These are phyloP conservation scores for Protomyctophum bolini DNA, from an alignment of 2,113 vertebrate genomes.

Conservation along the genomic window DNA sequence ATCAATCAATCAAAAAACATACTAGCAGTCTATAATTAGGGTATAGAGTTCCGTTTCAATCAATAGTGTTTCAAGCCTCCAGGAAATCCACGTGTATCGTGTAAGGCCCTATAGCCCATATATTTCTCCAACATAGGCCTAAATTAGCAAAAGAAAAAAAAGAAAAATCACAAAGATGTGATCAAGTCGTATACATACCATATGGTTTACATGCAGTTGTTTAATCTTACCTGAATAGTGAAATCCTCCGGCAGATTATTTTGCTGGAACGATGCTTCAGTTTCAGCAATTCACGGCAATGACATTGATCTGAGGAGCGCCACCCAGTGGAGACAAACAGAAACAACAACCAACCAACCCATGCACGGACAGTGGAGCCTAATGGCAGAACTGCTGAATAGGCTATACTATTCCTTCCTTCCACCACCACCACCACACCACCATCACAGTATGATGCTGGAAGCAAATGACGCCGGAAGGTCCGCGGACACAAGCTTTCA, in stretches of 20 bases:
- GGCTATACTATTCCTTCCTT: background rate
- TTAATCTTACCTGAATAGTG: conserved; percentile 60
- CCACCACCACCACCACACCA: conserved; percentile 31
- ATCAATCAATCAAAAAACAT: too few species aligned
- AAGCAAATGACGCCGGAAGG: conserved; percentile 75
- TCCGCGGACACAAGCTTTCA: conserved; percentile 74
- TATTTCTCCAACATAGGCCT: too few species aligned
- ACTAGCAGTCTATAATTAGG: too few species aligned
- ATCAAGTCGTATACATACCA: background rate
- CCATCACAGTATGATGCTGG: conserved; percentile 52
- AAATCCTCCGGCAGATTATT: conserved; percentile 39
- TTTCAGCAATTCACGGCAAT: conserved; percentile 85
- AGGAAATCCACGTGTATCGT: too few species aligned
- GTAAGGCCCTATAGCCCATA: too few species aligned
- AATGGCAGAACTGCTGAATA: conserved; percentile 33
- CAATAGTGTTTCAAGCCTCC: too few species aligned
- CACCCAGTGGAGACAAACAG: conserved; percentile 85
- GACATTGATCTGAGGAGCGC: conserved; percentile 99
- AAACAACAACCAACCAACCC: background rate
- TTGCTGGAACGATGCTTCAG: conserved; percentile 47
- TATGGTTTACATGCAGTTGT: background rate
- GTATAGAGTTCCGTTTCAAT: too few species aligned
- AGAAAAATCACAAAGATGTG: background rate
- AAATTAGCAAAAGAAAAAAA: too few species aligned
- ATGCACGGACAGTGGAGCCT: background rate